Evolutionary conservation across 2,797 vertebrate genomes (phyloP).

Genomic region (Amazonetta brasiliensis): DNA sequence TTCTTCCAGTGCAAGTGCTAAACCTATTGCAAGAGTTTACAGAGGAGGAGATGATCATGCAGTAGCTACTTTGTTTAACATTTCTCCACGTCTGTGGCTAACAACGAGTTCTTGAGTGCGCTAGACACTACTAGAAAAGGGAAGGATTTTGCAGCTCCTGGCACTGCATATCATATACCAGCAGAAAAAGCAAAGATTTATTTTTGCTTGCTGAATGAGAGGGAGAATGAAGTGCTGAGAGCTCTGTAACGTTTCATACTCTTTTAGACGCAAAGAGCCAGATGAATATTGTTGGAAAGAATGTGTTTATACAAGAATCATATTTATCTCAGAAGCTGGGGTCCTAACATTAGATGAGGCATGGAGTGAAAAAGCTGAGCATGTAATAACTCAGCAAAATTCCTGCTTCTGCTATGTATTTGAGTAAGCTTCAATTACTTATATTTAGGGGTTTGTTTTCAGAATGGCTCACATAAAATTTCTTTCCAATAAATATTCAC

Average conservation of each 20-base stretch:
- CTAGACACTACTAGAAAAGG: slow-evolving; percentile 82
- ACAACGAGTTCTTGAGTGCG: background rate
- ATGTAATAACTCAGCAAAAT: slow-evolving; percentile 69
- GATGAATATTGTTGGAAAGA: slow-evolving; percentile 76
- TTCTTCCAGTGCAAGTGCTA: slow-evolving; percentile 42
- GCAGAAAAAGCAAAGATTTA: slow-evolving; percentile 68
- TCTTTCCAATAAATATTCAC: background rate
- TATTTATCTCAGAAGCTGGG: slow-evolving; percentile 53
- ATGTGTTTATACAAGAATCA: slow-evolving; percentile 74
- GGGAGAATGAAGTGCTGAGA: slow-evolving; percentile 63
- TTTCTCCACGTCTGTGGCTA: slow-evolving; percentile 49
- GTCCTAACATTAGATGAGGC: slow-evolving; percentile 23
- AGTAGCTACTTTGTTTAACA: slow-evolving; percentile 60
- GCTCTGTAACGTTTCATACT: slow-evolving; percentile 65
- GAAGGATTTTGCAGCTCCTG: slow-evolving; percentile 78
- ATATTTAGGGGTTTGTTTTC: background rate
- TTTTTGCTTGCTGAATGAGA: slow-evolving; percentile 77
- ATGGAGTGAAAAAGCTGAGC: slow-evolving; percentile 33
- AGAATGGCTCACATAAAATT: background rate
- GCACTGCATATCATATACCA: slow-evolving; percentile 60
- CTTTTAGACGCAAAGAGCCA: slow-evolving; percentile 45
- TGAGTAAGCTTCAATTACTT: background rate
- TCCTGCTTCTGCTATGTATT: background rate
- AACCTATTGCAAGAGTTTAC: background rate
- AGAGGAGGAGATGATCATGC: slow-evolving; percentile 42